Percentiles rank a stretch among this genome's conserved stretches.
Conservation (phyloP, 2,797 vertebrate species). For the Cyclopterus lumpus region DNA sequence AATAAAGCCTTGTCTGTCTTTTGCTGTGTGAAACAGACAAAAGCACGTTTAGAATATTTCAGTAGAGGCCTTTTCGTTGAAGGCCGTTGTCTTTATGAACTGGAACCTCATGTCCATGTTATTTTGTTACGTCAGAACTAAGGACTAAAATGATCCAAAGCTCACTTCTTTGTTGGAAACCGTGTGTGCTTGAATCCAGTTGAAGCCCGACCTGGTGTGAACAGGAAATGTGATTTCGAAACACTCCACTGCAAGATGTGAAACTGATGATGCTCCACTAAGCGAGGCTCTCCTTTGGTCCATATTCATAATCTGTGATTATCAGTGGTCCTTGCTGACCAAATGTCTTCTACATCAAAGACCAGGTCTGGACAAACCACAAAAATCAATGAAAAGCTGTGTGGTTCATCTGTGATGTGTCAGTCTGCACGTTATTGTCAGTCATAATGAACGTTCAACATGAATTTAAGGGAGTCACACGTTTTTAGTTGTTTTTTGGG, state of each 20-base stretch:
- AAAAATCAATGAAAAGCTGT: background rate
- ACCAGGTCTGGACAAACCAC: background rate
- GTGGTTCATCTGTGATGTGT: background rate
- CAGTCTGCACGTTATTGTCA: background rate
- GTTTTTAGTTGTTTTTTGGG: background rate
- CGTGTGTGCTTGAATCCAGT: conserved; percentile 11
- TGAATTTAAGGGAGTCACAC: background rate
- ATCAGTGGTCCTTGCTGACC: background rate
- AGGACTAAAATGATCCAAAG: background rate
- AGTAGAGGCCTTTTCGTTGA: background rate
- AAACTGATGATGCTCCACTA: conserved; percentile 12
- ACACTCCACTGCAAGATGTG: conserved; percentile 43
- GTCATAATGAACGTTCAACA: background rate
- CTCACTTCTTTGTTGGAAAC: conserved; percentile 4
- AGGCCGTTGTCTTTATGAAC: background rate
- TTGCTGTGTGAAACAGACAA: background rate
- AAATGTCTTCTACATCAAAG: background rate
- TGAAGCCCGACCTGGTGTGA: conserved; percentile 43
- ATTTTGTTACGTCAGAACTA: conserved; percentile 8
- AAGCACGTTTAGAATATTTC: conserved; percentile 26
- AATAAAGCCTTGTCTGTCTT: background rate
- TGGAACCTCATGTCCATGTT: background rate
- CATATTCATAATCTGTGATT: conserved; percentile 16
- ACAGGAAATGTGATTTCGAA: conserved; percentile 70
- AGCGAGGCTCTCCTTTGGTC: conserved; percentile 15